These are phyloP conservation scores for Echinarachnius parma DNA, from an alignment of 53 echinoderm and acorn worm species.

Conservation along the genomic window DNA sequence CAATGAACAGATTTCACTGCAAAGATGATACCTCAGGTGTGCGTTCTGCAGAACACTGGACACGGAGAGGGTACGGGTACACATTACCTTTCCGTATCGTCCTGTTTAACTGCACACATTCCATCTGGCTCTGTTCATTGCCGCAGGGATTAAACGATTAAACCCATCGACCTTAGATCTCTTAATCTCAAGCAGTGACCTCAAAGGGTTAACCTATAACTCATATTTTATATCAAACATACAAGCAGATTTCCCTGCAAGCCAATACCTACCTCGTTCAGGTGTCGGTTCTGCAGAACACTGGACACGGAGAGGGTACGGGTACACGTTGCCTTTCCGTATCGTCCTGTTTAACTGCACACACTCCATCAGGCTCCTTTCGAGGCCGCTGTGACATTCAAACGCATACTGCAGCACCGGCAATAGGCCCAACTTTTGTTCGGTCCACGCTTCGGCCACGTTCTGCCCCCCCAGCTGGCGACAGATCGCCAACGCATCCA, in stretches of 20 bases:
- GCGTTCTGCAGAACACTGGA: not conserved
- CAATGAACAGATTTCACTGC: too few relatives aligned
- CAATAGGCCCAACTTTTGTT: not conserved
- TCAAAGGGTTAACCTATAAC: too few relatives aligned
- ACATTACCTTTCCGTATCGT: not conserved
- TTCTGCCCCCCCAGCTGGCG: not conserved
- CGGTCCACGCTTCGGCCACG: not conserved
- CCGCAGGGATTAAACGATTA: too few relatives aligned
- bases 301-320: not conserved
- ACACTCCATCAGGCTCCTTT: conserved; percentile 20
- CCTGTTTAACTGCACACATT: not conserved
- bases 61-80: not conserved
- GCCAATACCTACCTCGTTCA: conserved; percentile 1
- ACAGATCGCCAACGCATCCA: conserved; percentile 2
- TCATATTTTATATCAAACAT: too few relatives aligned
- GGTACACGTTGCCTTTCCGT: too few relatives aligned
- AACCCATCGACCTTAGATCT: too few relatives aligned
- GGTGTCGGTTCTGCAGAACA: not conserved
- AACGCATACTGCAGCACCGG: conserved; percentile 6
- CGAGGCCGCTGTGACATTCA: not conserved
- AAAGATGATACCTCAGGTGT: not conserved
- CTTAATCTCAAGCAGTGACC: too few relatives aligned
- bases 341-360: not conserved
- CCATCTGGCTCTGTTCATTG: not conserved
- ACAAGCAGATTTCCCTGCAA: not conserved